phyloP scores from a whole-genome alignment of 35 echinoderm and acorn worm species.

The Anneissia japonica region DNA sequence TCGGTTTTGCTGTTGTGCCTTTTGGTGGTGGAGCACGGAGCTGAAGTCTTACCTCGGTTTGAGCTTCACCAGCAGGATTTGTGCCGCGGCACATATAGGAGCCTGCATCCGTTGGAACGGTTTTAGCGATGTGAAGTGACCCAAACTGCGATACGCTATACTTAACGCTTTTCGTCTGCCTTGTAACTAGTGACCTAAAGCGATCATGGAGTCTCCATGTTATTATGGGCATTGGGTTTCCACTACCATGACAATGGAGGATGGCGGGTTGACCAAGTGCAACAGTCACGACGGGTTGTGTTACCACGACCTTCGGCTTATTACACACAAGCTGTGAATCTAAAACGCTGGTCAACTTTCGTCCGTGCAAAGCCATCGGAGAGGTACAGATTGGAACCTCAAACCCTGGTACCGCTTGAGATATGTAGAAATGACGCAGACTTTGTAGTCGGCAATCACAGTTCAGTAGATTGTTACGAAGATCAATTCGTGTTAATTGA shows the following conservation, averaged over 20 bases:
- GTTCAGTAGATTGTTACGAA: conserved; percentile 53
- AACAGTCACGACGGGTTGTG: neutral
- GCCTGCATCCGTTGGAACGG: conserved; percentile 49
- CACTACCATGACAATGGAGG: conserved; percentile 42
- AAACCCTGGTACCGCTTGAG: conserved; percentile 15
- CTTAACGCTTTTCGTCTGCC: conserved; percentile 8
- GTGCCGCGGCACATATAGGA: conserved; percentile 48
- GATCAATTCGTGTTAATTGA: conserved; percentile 31
- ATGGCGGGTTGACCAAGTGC: conserved; percentile 13
- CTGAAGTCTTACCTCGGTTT: conserved; percentile 23
- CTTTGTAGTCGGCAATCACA: conserved; percentile 64
- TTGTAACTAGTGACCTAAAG: neutral
- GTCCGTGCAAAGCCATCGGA: conserved; percentile 24
- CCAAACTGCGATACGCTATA: conserved; percentile 43
- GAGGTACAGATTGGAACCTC: conserved; percentile 63
- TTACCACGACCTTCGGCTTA: conserved; percentile 26
- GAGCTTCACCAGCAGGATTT: conserved; percentile 71
- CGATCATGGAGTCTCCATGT: conserved; percentile 46
- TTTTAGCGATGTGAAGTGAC: conserved; percentile 27
- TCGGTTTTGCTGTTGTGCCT: neutral
- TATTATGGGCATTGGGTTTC: conserved; percentile 58
- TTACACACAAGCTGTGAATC: conserved; percentile 37
- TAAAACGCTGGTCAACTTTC: conserved; percentile 43
- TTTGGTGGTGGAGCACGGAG: neutral
- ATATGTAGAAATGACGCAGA: conserved; percentile 50